Base-by-base conservation (phyloP, 1,140 invertebrate species). In the Heliconius eleuchia region DNA sequence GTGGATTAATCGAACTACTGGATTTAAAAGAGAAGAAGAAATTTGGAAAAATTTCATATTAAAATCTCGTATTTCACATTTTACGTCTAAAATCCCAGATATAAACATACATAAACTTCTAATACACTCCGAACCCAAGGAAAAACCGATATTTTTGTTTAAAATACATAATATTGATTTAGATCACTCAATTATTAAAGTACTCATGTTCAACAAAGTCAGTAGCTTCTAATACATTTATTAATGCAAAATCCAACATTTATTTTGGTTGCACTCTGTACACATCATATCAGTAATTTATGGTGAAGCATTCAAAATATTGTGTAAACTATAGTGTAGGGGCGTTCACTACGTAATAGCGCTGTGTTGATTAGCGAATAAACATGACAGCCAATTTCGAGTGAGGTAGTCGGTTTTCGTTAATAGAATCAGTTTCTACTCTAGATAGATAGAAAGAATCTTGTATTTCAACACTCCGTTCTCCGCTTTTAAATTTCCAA, bases 291-390 rank as follows among this genome's bases (percentile, higher is more conserved):
- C 27, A 66, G 13, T 66, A 66, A 66, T 66, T 66, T 66, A 30
- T 66, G 60, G 9, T 16, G 60, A 66, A 66, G 30, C 27, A 66
- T 66, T 66, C 60, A 30, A 66, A 66, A 66, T 30, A 66, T 66
- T 66, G 27, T 66, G 60, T 66, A 66, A 66, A 66, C 60, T 66
- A 30, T 30, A 66, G n/a, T 66, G 60, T 6, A 66, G 23, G 27
- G 60, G 60, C 60, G 27, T 30, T 60, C n/a, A 60, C 55, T 60
- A 3, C n/a, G 55, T 60, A 60, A 60, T 60, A 16, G 42, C 0
- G 55, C n/a, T 30, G 27, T 30, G 27, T 66, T 66, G 60, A 66
- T 66, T 66, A 30, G 60, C 16, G 27, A 18, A 66, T 11, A 66
- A 66, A 66, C 60, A 66, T 6, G 23, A 23, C 55, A 27, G 13